These are phyloP conservation scores for Hassar affinis DNA, from an alignment of 2,113 vertebrate genomes.

Conservation along the genomic window DNA sequence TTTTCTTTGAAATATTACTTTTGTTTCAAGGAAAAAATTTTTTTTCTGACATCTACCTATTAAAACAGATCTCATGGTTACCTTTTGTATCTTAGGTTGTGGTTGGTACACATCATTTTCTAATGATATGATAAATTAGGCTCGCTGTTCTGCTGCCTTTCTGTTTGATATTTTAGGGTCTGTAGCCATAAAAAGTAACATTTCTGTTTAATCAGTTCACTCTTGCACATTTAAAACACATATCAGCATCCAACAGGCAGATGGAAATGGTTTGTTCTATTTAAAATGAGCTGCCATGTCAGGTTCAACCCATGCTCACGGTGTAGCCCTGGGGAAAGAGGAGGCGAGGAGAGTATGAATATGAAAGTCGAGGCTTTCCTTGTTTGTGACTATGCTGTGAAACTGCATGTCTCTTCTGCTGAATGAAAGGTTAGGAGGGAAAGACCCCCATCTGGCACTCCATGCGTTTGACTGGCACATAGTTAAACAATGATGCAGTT, in stretches of 20 bases:
- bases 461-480: conserved; percentile 81
- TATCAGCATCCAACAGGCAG: conserved; percentile 76
- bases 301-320: conserved; percentile 61
- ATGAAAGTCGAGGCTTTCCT: conserved; percentile 52
- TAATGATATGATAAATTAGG: conserved; percentile 82
- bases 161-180: conserved; percentile 75
- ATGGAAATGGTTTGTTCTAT: conserved; percentile 76
- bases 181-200: conserved; percentile 61
- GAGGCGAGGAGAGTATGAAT: conserved; percentile 45
- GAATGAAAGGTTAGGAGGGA: conserved; percentile 77
- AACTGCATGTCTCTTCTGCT: conserved; percentile 77
- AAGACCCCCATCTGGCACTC: conserved; percentile 84
- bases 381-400: conserved; percentile 72
- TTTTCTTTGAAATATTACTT: conserved; percentile 11
- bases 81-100: conserved; percentile 52
- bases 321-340: conserved; percentile 39
- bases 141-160: conserved; percentile 68
- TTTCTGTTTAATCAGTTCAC: neutral
- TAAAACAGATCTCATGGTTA: neutral
- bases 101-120: conserved; percentile 65
- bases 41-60: conserved; percentile 29
- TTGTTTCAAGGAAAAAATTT: conserved; percentile 9
- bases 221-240: conserved; percentile 55
- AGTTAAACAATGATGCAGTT: conserved; percentile 91
- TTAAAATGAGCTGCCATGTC: conserved; percentile 58